Evolutionary conservation across 2,797 vertebrate species (phyloP).

Genomic region (Sebastolobus altivelis): DNA sequence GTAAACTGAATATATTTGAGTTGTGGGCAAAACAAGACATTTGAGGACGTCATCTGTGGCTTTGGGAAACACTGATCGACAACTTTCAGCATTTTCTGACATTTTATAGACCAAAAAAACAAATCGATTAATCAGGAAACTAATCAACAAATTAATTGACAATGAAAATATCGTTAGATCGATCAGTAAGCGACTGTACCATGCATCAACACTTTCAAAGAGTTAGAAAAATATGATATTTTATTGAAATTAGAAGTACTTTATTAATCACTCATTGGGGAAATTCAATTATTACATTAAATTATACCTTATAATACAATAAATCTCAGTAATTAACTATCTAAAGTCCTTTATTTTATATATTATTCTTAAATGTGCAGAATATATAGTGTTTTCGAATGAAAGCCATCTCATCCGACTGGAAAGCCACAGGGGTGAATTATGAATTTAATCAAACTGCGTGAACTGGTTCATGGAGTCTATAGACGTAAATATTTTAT

Average conservation of each 20-base stretch:
- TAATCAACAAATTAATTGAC: neutral
- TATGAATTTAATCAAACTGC: constrained; percentile 59
- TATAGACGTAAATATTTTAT: constrained; percentile 76
- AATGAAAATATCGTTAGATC: neutral
- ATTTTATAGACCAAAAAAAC: neutral
- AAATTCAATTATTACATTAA: neutral
- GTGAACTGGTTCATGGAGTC: constrained; percentile 68
- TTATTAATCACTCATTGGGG: neutral
- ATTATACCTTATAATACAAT: neutral
- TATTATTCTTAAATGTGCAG: constrained; percentile 4
- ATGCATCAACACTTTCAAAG: neutral
- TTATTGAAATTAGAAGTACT: neutral
- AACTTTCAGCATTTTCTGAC: too few species aligned
- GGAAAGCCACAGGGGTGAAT: constrained; percentile 23
- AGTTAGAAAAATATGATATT: neutral
- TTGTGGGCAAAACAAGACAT: too few species aligned
- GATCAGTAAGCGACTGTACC: neutral
- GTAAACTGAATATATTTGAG: too few species aligned
- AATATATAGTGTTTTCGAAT: neutral
- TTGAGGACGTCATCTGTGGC: too few species aligned
- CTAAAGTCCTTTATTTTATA: neutral
- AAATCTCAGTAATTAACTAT: neutral
- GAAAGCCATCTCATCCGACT: constrained; percentile 8
- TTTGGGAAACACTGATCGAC: too few species aligned
- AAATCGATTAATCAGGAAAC: neutral